Evolutionary conservation across 1,140 invertebrate genomes (phyloP).

Genomic region (Ips nitidus): DNA sequence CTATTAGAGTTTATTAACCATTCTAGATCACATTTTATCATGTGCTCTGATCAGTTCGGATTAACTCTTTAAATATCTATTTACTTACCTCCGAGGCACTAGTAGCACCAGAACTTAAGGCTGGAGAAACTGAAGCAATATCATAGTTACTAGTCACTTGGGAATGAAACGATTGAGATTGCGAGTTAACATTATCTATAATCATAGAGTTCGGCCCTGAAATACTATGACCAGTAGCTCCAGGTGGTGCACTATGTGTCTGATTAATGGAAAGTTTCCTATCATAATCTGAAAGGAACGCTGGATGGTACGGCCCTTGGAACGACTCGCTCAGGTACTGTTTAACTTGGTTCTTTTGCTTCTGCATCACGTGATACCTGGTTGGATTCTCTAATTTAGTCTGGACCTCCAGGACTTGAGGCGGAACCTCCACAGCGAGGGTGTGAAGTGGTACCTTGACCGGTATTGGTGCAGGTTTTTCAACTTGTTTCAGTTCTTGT

Average conservation of each 20-base stretch:
- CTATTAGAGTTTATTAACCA: no score
- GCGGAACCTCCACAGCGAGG: constrained; percentile 71
- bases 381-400: constrained; percentile 89
- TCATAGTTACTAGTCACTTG: constrained; percentile 59
- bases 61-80: background rate
- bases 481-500: constrained; percentile 37
- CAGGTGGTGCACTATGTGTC: constrained; percentile 52
- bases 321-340: constrained; percentile 81
- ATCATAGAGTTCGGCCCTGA: constrained; percentile 7
- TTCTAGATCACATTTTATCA: no score
- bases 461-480: constrained; percentile 52
- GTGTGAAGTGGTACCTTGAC: constrained; percentile 60
- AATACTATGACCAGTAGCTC: constrained; percentile 15
- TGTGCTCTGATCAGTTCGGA: no score
- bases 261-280: constrained; percentile 43
- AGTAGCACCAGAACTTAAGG: constrained; percentile 70
- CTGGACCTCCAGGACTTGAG: constrained; percentile 79
- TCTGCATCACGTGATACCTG: constrained; percentile 87
- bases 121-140: constrained; percentile 64
- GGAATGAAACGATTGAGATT: constrained; percentile 38
- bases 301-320: constrained; percentile 53
- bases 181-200: constrained; percentile 16
- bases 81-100: constrained; percentile 72
- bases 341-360: constrained; percentile 83
- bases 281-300: constrained; percentile 38